Evolutionary conservation across 1,140 invertebrate genomes (phyloP).

Genomic region (Euglossa dilemma): DNA sequence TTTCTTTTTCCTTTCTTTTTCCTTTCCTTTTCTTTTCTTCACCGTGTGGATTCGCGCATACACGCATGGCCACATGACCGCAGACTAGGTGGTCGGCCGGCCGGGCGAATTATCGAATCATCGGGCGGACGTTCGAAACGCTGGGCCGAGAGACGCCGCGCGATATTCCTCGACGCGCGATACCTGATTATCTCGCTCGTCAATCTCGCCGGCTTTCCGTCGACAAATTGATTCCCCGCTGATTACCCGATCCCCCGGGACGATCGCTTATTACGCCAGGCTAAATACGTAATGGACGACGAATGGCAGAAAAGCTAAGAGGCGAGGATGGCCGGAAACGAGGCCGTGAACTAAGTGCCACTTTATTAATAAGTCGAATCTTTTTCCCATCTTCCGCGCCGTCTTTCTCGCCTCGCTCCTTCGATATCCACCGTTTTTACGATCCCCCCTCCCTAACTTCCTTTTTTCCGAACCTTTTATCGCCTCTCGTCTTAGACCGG

Average conservation of each 20-base stretch:
- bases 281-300: constrained; percentile 32
- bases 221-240: constrained; percentile 51
- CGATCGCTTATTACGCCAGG: constrained; percentile 37
- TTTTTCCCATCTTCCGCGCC: neutral
- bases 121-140: constrained; percentile 8
- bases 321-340: constrained; percentile 19
- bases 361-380: constrained; percentile 4
- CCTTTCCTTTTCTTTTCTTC: constrained; percentile 3
- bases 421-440: neutral
- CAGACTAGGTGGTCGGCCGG: neutral
- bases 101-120: constrained; percentile 40
- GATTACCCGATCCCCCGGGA: constrained; percentile 41
- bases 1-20: constrained; percentile 7
- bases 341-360: neutral
- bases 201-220: constrained; percentile 44
- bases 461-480: neutral
- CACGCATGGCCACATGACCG: neutral
- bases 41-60: too few species aligned
- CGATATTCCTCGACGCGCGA: constrained; percentile 5
- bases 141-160: neutral
- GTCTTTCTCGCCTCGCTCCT: neutral
- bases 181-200: constrained; percentile 40
- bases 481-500: too few species aligned
- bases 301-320: constrained; percentile 34
- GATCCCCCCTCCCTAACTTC: neutral